Conservation (phyloP, 1,140 invertebrate species). For the Dinoponera quadriceps region DNA sequence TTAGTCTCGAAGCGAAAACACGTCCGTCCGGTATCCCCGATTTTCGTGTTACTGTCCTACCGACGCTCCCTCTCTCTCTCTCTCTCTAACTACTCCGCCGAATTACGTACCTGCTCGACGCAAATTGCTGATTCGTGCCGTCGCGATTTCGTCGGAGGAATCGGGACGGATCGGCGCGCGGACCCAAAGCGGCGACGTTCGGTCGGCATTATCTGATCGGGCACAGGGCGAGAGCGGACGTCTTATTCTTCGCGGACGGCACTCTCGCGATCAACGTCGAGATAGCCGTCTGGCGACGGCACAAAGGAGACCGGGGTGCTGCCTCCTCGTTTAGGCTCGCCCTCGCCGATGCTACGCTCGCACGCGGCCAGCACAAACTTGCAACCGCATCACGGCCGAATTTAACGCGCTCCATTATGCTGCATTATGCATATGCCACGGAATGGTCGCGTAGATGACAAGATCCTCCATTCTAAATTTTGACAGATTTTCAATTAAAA, state of each 20-base stretch:
- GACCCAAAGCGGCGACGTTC: constrained; percentile 62
- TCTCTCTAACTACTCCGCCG: constrained; percentile 3
- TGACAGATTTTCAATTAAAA: no score
- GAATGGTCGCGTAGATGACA: no score
- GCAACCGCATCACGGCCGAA: constrained; percentile 34
- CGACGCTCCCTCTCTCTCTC: no score
- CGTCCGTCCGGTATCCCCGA: not conserved
- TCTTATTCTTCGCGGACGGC: constrained; percentile 72
- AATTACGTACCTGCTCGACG: constrained; percentile 62
- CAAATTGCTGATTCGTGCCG: constrained; percentile 61
- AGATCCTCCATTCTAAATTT: no score
- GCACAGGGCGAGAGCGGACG: constrained; percentile 55
- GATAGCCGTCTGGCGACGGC: constrained; percentile 65
- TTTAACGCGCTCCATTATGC: constrained; percentile 45
- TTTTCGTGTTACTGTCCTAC: not conserved
- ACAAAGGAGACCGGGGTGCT: constrained; percentile 63
- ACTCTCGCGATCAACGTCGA: constrained; percentile 63
- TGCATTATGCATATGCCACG: no score
- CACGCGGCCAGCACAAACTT: constrained; percentile 16
- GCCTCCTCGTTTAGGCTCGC: constrained; percentile 57
- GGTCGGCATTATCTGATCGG: constrained; percentile 67
- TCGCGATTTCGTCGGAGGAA: constrained; percentile 14
- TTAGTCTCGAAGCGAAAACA: no score
- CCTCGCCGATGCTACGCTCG: constrained; percentile 31
- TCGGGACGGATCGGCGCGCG: constrained; percentile 32